Base-by-base conservation (phyloP, 1,140 invertebrate species). In the Euura saliciscinereae region DNA sequence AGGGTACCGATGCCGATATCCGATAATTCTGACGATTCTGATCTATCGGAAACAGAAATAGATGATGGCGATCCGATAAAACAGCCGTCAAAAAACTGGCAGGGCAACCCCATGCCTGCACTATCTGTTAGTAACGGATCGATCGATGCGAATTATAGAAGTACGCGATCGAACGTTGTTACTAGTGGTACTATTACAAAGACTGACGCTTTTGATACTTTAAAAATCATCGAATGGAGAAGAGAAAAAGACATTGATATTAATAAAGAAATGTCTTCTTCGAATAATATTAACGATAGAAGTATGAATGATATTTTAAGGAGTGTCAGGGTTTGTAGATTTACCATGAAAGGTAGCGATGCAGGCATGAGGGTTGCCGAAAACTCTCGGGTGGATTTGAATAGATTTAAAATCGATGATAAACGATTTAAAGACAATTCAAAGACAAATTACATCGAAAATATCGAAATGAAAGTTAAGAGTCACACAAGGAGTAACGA, bases 41-140 rank as follows among this genome's bases (percentile, higher is more conserved):
- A 59, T 4, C 13, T 59, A 59, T 59, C 51, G 13, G 78, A 80
- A 42, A 73, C 74, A 13, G 80, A 78, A 4, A 78, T 69, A 28
- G 74, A 78, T 5, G 78, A 81, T 13, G 78, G 78, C 2, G 74
- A 74, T 45, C 72, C 70, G 28, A 77, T 79, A 43, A 73, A 77
- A 64, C 76, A 86, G 80, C 81, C 81, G 80, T 77, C 87, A 89
- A 89, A 89, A 89, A 89, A 89, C 88, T 88, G 85, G 88, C 79
- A 87, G 84, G 80, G 87, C 88, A 89, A 89, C 88, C 88, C 88
- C 88, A 88, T 88, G 81, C 87, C 83, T 89, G 88, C 86, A 87
- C 87, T 88, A 89, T 89, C 87, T 88, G 83, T 77, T 89, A 86
- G 85, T 85, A 78, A 79, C 79, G 76, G 74, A 72, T 81, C 74